Evolutionary conservation across 2,113 vertebrate genomes (phyloP).

Genomic region (Crotophaga sulcirostris): DNA sequence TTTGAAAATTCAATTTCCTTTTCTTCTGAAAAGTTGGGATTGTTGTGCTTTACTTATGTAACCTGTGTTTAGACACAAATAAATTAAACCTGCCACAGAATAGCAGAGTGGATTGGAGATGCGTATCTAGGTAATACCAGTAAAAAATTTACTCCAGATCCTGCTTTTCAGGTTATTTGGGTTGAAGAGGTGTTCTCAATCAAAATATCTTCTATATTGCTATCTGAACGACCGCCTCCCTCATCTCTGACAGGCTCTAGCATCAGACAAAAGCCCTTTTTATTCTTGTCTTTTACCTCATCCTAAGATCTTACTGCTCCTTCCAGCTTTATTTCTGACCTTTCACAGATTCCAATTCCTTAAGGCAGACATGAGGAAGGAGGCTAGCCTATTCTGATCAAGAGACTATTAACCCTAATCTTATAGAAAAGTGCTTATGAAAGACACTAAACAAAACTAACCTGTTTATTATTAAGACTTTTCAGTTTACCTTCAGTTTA

Average conservation of each 20-base stretch:
- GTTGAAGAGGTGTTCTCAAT: neutral
- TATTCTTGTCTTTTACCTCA: neutral
- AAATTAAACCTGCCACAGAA: neutral
- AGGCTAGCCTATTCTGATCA: neutral
- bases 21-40: neutral
- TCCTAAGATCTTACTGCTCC: neutral
- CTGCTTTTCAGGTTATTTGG: constrained; percentile 1
- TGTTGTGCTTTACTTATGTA: neutral
- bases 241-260: neutral
- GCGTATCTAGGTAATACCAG: neutral
- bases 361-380: neutral
- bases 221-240: neutral
- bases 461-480: neutral
- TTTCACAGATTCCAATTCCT: neutral
- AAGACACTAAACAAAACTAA: neutral
- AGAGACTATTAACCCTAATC: neutral
- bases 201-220: neutral
- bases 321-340: neutral
- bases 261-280: neutral
- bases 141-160: neutral
- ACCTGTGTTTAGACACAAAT: neutral
- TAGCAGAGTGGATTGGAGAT: neutral
- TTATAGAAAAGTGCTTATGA: neutral
- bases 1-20: neutral
- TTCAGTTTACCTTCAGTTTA: neutral